Base-by-base conservation (phyloP, 92 coral and sea anemone genomes). In the Blastomussa wellsi region DNA sequence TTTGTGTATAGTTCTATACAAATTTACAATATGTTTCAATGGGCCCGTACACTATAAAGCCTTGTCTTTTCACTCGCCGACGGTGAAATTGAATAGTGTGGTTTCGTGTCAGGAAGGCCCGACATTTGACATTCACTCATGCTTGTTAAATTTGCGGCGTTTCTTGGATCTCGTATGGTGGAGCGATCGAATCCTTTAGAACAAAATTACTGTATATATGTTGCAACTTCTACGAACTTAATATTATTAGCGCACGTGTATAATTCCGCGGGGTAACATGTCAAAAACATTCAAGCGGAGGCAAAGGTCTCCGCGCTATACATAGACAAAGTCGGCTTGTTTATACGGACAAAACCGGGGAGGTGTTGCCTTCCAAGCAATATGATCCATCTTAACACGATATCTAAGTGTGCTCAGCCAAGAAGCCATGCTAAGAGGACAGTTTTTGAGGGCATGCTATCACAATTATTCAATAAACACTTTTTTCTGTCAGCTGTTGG, bases 21-120 rank as follows among this genome's bases (percentile, higher is more conserved):
- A 82, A 71, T 82, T 71, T 51, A 53, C 66, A 82, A 24, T 8
- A 71, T 19, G 70, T 65, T 71, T 82, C 51, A 82, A 82, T 82
- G 67, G 72, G 72, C 86, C 72, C 52, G 52, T 9, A 38, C 47
- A 32, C 62, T 26, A 69, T 68, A 69, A 81, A 39, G 74, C 80
- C 36, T 48, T 82, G 26, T 71, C 37, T 53, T 49, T 35, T 73
- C 41, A 53, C 24, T 44, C 28, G 75, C 84, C 75, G 84, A 32
- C 41, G 64, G 42, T 64, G 86, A 71, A 82, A 82, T 82, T 49
- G 78, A 82, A 82, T 51, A 82, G 67, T 71, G 53, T 69, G 69
- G 76, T 82, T 48, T 79, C 17, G 24, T 38, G 26, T 24, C 31
- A 57, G 70, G 69, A 81, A 51, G n/a, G 66, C n/a, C 60, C n/a